A percentile compares a stretch with the other conserved stretches of the same genome.
Conservation (phyloP, 2,113 vertebrate species). For the Phaethon lepturus region DNA sequence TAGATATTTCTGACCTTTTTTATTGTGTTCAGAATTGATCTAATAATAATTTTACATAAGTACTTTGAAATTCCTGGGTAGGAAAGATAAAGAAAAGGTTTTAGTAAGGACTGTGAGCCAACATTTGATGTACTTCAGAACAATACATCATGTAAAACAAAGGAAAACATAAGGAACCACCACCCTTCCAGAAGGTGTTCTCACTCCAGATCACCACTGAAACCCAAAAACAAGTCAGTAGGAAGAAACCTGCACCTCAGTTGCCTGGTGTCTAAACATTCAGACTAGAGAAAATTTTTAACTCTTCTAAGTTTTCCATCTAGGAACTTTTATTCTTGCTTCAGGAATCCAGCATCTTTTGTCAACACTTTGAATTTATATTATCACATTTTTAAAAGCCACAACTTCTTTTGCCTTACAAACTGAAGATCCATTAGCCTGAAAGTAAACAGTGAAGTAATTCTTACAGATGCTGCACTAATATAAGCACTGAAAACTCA, state of each 20-base stretch:
- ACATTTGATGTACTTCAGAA: neutral
- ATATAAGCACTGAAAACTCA: neutral
- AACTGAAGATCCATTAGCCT: neutral
- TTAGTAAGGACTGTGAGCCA: neutral
- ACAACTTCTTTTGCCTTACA: neutral
- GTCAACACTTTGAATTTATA: accelerated
- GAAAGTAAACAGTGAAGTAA: neutral
- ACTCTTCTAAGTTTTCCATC: neutral
- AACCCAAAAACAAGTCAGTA: neutral
- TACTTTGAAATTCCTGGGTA: neutral
- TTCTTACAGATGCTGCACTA: neutral
- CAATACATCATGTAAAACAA: neutral
- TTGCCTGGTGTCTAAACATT: neutral
- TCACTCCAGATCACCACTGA: neutral
- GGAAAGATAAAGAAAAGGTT: neutral
- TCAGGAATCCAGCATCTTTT: neutral
- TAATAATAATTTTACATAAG: neutral
- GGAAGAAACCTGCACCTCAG: neutral
- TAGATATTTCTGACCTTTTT: neutral
- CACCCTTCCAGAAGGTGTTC: neutral
- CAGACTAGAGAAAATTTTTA: neutral
- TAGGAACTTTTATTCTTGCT: neutral
- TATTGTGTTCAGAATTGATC: neutral
- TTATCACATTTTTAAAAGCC: neutral
- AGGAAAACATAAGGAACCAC: neutral